phyloP scores from a whole-genome alignment of 2,888 invertebrate species.

The Ecdyonurus torrentis region DNA sequence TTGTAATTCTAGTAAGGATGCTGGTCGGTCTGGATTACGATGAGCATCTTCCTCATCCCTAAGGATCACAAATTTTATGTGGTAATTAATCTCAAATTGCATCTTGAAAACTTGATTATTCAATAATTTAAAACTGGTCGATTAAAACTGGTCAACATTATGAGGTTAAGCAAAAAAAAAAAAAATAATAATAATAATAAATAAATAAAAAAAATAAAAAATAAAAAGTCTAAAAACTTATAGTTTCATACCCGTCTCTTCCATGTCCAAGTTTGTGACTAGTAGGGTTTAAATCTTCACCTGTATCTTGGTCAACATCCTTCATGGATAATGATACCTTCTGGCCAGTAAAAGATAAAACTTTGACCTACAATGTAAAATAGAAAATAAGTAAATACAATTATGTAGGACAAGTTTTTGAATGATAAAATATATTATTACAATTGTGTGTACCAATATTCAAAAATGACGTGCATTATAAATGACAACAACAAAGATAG shows the following conservation, averaged over 20 bases:
- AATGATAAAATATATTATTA: too few species aligned
- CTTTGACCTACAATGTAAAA: conserved; percentile 45
- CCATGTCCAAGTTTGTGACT: conserved; percentile 37
- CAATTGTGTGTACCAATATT: too few species aligned
- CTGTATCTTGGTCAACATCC: conserved; percentile 91
- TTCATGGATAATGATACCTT: conserved; percentile 94
- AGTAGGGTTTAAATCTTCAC: conserved; percentile 84
- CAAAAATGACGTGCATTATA: too few species aligned
- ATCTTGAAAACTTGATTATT: background rate
- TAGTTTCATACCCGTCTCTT: too few species aligned
- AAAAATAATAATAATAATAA: too few species aligned
- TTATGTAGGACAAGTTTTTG: too few species aligned
- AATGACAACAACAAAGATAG: too few species aligned
- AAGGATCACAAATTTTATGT: background rate
- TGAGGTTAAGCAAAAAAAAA: too few species aligned
- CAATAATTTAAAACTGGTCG: background rate
- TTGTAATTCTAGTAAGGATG: conserved; percentile 32
- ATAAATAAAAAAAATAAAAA: too few species aligned
- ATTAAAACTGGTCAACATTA: too few species aligned
- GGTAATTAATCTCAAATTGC: conserved; percentile 3
- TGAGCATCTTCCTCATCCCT: conserved; percentile 44
- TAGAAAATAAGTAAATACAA: background rate
- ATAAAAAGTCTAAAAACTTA: too few species aligned
- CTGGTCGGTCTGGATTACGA: conserved; percentile 86
- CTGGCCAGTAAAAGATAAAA: conserved; percentile 80